A percentile compares a stretch with the other conserved stretches of the same genome.
phyloP scores from a whole-genome alignment of 1,140 invertebrate genomes.

The Campoletis sonorensis region DNA sequence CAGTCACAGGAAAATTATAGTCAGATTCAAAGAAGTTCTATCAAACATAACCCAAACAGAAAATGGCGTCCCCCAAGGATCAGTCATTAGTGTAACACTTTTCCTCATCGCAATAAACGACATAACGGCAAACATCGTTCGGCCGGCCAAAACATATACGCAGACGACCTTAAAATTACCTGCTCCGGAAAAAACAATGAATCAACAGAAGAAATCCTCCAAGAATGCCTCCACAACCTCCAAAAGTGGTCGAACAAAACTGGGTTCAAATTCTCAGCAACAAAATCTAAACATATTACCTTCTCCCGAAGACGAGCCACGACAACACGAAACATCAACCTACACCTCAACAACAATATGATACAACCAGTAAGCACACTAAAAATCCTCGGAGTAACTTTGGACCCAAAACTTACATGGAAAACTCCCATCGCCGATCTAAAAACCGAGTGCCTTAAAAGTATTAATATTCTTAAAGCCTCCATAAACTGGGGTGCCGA shows the following conservation, averaged over 20 bases:
- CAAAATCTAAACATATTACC: constrained; percentile 32
- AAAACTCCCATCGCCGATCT: neutral
- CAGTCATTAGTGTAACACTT: constrained; percentile 16
- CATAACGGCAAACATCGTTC: neutral
- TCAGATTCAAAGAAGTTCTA: neutral
- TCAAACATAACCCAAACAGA: neutral
- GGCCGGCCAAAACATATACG: constrained; percentile 5
- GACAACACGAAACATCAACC: neutral
- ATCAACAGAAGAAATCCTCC: neutral
- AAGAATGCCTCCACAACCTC: neutral
- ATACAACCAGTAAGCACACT: neutral
- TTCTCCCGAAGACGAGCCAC: neutral
- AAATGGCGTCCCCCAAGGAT: constrained; percentile 31
- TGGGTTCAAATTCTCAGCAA: constrained; percentile 40
- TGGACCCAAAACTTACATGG: constrained; percentile 26
- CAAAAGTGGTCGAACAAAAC: neutral
- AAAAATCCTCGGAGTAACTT: constrained; percentile 29
- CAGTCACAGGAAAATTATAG: neutral
- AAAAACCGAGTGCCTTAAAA: neutral
- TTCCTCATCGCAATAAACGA: constrained; percentile 16
- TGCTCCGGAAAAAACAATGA: neutral
- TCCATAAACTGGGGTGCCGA: constrained; percentile 32
- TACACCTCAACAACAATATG: neutral
- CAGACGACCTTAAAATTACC: constrained; percentile 19
- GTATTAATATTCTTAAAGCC: constrained; percentile 36